phyloP scores from a whole-genome alignment of 2,888 invertebrate genomes.

The Drosophila paracracens region DNA sequence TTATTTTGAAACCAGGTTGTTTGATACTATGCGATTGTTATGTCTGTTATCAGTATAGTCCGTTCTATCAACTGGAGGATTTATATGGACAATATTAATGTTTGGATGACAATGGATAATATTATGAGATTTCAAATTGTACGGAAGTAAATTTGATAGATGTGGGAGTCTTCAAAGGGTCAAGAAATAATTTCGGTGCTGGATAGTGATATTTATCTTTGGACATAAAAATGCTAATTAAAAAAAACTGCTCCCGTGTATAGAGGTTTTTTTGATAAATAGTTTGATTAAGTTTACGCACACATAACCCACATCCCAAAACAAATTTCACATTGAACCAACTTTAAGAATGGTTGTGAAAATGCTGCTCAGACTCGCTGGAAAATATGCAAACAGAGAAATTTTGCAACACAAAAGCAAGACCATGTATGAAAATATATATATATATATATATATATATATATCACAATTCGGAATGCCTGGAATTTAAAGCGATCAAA shows the following conservation, averaged over 20 bases:
- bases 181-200: no score
- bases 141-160: not conserved
- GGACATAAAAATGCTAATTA: not conserved
- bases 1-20: not conserved
- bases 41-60: no score
- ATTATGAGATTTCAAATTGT: not conserved
- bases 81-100: not conserved
- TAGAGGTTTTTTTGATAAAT: conserved; percentile 7
- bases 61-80: not conserved
- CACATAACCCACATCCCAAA: conserved; percentile 9
- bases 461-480: not conserved
- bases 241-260: not conserved
- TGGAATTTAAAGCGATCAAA: conserved; percentile 23
- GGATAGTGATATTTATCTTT: no score
- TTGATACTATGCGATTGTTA: no score
- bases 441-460: no score
- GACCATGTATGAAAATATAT: no score
- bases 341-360: conserved; percentile 11
- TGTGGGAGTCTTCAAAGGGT: no score
- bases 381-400: conserved; percentile 15
- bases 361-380: not conserved
- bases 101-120: not conserved
- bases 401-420: conserved; percentile 1
- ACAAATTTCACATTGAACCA: conserved; percentile 4
- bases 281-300: conserved; percentile 37